Base-by-base conservation (phyloP, 2,888 invertebrate genomes). In the Microctonus hyperodae region DNA sequence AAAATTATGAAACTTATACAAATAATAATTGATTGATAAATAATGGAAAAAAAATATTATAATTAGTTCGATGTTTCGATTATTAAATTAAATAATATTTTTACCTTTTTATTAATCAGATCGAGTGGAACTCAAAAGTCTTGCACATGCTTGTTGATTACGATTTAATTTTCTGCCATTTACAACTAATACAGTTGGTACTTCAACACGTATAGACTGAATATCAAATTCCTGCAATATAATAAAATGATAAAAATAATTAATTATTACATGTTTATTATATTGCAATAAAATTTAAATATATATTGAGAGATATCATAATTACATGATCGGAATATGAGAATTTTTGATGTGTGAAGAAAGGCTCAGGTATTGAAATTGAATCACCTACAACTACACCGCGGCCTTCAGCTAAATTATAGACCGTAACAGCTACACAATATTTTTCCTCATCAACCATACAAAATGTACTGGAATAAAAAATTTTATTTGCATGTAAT, bases 351-450 rank as follows among this genome's bases (percentile, higher is more conserved):
- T 86, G 82, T 40, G 88, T 86, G 44, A 92, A 81, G 74, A 84
- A 87, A 0, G 95, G 95, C 79, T 93, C 93, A 0, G 94, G 92
- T 73, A 95, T 89, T 9, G 92, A 91, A 13, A 96, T 91, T 31
- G 91, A 88, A 85, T 96, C 94, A 1, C 95, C 95, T 68, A 95
- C 92, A 70, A 93, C 92, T 62, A 92, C 91, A 50, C 95, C 95
- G 79, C 90, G 90, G 0, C 93, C 93, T 78, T 90, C 89, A 7
- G 92, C 92, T 84, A 94, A 88, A 86, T 96, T 95, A 85, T 94
- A 96, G 55, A 95, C 90, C 0, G 92, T 92, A 68, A 95, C 93
- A 22, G 90, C 88, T 57, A 91, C 85, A 79, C 93, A 93, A 1
- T 86, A 86, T 84, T 89, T 88, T 65, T 89, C 88, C 73, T 88